These are phyloP conservation scores for Ochropacha duplaris DNA, from an alignment of 2,888 invertebrate genomes.

Conservation along the genomic window DNA sequence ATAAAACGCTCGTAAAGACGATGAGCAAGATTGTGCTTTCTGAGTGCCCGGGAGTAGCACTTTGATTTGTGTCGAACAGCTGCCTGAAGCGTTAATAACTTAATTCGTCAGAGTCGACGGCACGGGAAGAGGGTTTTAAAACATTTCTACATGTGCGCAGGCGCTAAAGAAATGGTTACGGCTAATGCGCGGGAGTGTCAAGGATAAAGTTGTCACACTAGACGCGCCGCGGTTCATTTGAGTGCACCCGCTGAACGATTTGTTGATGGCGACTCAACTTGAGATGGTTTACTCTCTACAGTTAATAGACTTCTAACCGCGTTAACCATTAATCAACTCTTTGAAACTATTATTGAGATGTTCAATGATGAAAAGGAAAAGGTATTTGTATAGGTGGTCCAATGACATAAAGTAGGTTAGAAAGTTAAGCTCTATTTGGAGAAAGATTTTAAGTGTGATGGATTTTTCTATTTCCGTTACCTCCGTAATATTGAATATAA, in stretches of 20 bases:
- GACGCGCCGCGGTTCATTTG: conserved; percentile 32
- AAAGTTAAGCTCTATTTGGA: not conserved
- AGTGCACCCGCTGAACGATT: conserved; percentile 63
- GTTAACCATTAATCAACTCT: conserved; percentile 53
- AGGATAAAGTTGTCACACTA: conserved; percentile 53
- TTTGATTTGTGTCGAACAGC: conserved; percentile 82
- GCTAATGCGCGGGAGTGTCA: conserved; percentile 58
- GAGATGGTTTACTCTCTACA: conserved; percentile 37
- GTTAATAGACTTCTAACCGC: conserved; percentile 62
- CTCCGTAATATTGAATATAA: not conserved
- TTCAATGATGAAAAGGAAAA: conserved; percentile 31
- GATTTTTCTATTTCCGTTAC: not conserved
- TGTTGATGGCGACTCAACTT: conserved; percentile 59
- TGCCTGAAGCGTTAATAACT: conserved; percentile 79
- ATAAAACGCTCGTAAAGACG: conserved; percentile 76
- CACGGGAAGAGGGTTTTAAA: conserved; percentile 74
- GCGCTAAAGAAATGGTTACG: conserved; percentile 62
- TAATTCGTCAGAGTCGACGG: conserved; percentile 79
- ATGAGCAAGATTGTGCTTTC: conserved; percentile 61
- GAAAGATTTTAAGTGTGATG: not conserved
- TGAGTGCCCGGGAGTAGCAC: conserved; percentile 63
- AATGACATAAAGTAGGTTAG: conserved; percentile 32
- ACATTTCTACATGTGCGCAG: conserved; percentile 61
- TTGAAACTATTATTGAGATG: conserved; percentile 28
- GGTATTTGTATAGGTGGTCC: conserved; percentile 54